Conservation (phyloP, 2,113 vertebrate species). For the Capricornis sumatraensis region DNA sequence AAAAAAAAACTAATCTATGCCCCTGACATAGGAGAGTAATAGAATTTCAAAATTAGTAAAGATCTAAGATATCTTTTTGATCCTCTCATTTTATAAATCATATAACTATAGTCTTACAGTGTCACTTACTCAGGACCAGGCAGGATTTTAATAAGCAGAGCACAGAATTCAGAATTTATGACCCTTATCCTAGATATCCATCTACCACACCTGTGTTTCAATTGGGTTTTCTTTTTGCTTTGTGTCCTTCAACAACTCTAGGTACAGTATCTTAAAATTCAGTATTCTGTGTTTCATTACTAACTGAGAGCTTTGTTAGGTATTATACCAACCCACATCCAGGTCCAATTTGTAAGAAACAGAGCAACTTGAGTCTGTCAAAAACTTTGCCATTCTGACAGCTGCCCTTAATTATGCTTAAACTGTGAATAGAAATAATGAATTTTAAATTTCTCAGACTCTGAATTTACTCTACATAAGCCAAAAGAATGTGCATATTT, state of each 20-base stretch:
- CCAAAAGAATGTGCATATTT: neutral
- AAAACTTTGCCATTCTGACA: slow-evolving; percentile 18
- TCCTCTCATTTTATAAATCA: neutral
- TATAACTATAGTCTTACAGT: neutral
- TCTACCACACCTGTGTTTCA: neutral
- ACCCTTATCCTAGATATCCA: neutral
- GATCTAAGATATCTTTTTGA: neutral
- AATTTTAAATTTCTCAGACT: slow-evolving; percentile 35
- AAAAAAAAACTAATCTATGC: neutral
- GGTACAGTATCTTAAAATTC: neutral
- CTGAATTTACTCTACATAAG: slow-evolving; percentile 11
- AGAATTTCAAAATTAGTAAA: neutral
- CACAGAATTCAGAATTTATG: neutral
- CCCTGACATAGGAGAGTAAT: neutral
- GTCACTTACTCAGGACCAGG: neutral
- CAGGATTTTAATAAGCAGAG: neutral
- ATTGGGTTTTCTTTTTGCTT: neutral
- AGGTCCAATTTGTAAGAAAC: neutral
- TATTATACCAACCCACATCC: neutral
- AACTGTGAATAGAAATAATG: neutral
- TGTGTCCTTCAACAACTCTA: neutral
- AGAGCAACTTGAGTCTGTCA: neutral
- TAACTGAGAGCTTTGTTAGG: neutral
- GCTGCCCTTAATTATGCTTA: slow-evolving; percentile 11
- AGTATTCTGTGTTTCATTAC: neutral